A percentile compares a stretch with the other conserved stretches of the same genome.
Evolutionary conservation across 2,113 vertebrate genomes (phyloP).

Genomic region (Zosterops hypoxanthus): DNA sequence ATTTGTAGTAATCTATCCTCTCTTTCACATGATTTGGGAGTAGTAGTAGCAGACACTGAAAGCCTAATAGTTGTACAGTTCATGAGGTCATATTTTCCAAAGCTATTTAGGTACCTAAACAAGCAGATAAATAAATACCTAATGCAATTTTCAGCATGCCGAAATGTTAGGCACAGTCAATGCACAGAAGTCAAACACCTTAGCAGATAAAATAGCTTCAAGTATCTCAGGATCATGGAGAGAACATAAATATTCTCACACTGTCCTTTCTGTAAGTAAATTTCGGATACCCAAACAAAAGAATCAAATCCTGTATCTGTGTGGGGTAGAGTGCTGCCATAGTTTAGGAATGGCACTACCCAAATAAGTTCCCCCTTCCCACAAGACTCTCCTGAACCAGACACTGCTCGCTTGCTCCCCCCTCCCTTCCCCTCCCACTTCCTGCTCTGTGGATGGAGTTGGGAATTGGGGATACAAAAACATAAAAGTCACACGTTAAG

Average conservation of each 20-base stretch:
- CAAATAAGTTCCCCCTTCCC: background rate
- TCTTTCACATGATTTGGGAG: background rate
- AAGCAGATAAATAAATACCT: background rate
- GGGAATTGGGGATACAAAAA: background rate
- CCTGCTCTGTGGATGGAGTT: background rate
- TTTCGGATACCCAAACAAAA: background rate
- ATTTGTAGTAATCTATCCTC: background rate
- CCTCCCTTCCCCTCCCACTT: background rate
- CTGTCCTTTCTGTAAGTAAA: background rate
- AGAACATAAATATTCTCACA: background rate
- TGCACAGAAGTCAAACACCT: background rate
- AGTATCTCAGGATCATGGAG: background rate
- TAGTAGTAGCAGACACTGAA: background rate
- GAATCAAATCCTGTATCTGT: background rate
- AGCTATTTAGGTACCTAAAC: background rate
- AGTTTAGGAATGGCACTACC: background rate
- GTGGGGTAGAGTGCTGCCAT: background rate
- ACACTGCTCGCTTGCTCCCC: too few relatives aligned
- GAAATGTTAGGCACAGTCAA: background rate
- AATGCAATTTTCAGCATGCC: background rate
- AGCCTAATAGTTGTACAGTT: background rate
- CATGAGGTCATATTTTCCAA: background rate
- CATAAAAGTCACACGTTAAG: accelerated
- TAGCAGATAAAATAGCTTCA: background rate
- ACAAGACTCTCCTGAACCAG: background rate